phyloP scores from a whole-genome alignment of 2,113 vertebrate species.

The Lagopus muta region DNA sequence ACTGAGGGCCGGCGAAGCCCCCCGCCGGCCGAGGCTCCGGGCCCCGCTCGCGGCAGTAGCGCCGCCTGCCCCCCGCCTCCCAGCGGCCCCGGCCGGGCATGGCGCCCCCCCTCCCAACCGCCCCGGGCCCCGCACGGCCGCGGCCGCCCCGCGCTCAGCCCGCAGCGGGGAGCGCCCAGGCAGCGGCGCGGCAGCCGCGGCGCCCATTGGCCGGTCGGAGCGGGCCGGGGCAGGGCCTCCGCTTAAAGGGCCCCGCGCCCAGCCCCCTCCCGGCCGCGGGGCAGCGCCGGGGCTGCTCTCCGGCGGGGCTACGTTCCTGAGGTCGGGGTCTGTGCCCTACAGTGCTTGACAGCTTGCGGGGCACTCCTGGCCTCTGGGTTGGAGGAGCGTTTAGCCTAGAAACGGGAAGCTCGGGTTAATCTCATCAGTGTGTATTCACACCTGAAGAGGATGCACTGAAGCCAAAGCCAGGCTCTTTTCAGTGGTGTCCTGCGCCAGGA shows the following conservation, averaged over 20 bases:
- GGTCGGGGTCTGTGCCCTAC: no score
- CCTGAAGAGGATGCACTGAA: no score
- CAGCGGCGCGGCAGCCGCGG: neutral
- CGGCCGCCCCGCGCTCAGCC: neutral
- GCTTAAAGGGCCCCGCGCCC: neutral
- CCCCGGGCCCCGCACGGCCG: neutral
- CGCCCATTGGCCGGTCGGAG: neutral
- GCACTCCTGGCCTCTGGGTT: neutral
- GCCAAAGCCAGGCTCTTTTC: no score
- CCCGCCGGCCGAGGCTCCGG: neutral
- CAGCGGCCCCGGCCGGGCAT: neutral
- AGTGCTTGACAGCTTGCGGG: no score
- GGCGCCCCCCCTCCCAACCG: neutral
- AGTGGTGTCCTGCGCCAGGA: no score
- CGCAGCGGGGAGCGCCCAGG: neutral
- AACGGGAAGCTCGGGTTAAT: no score
- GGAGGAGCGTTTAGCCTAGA: neutral
- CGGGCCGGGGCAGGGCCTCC: neutral
- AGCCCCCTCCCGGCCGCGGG: neutral
- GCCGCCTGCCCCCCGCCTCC: neutral
- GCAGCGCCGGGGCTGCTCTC: no score
- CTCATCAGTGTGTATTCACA: no score
- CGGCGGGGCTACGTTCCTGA: no score
- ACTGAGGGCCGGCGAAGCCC: neutral
- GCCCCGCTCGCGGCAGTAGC: neutral